Percentiles rank a stretch among this genome's conserved stretches.
Evolutionary conservation across 2,113 vertebrate genomes (phyloP).

Genomic region (Scomber japonicus): DNA sequence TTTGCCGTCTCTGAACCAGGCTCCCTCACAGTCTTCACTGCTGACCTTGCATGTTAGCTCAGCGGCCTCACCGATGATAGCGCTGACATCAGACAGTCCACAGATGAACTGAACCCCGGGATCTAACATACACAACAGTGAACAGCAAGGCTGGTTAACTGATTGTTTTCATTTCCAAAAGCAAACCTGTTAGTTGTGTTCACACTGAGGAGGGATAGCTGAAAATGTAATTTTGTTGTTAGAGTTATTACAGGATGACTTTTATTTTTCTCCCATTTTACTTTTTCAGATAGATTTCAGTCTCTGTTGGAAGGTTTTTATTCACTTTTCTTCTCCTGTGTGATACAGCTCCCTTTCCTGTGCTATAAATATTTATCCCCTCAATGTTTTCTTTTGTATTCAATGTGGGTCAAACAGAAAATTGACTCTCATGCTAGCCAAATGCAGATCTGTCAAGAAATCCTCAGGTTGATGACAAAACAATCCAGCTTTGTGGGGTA

Average conservation of each 20-base stretch:
- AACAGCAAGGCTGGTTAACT: background rate
- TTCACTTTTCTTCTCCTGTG: no score
- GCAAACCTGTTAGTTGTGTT: background rate
- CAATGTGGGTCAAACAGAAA: background rate
- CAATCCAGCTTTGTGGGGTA: background rate
- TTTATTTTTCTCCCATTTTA: background rate
- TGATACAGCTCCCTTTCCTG: background rate
- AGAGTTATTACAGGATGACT: no score
- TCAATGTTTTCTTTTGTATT: background rate
- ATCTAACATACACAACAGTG: slow-evolving; percentile 69
- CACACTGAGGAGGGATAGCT: background rate
- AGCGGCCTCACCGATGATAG: slow-evolving; percentile 80
- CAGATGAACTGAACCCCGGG: slow-evolving; percentile 83
- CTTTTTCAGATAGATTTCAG: no score
- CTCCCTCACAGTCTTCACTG: slow-evolving; percentile 82
- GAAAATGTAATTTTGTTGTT: no score
- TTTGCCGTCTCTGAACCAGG: slow-evolving; percentile 90
- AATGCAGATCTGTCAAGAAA: background rate
- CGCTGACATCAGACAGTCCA: slow-evolving; percentile 83
- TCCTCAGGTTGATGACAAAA: background rate
- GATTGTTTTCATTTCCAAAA: background rate
- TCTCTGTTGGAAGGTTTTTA: no score
- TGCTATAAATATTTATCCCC: background rate
- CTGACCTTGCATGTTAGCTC: slow-evolving; percentile 87
- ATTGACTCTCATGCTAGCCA: background rate